Base-by-base conservation (phyloP, 2,888 invertebrate species). In the Hymenopus coronatus region DNA sequence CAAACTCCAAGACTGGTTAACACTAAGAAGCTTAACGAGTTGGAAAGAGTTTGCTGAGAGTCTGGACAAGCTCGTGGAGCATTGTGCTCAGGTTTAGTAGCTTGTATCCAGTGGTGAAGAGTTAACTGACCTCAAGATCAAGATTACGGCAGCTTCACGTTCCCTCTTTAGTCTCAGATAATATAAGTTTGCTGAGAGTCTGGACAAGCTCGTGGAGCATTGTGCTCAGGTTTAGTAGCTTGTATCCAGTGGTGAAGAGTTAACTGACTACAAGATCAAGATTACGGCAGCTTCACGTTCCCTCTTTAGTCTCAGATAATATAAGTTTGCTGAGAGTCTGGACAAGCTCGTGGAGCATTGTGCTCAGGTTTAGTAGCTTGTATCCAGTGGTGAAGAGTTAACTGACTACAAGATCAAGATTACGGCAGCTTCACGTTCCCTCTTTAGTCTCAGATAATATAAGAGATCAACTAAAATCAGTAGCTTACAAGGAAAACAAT, bases 11-110 rank as follows among this genome's bases (percentile, higher is more conserved):
- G 54, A 14, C 27, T 70, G 54, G 54, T 70, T 70, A 70, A 70
- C 28, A 82, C 82, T 87, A 87, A 87, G 87, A 87, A 87, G 87
- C 87, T 87, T 87, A 87, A 87, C 87, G 87, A 87, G 81, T 81
- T 86, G 28, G n/a, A 70, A 86, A 86, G 86, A 86, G 86, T 86
- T 86, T 86, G 28, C 81, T 70, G 54, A 70, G 54, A 70, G 54
- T 1, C 54, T 70, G 25, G 20, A 70, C 54, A 70, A 70, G 54
- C 54, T 70, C 25, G 54, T 70, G 54, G 20, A 70, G 54, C 54
- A 70, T 70, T 70, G 25, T 70, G 54, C 20, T 40, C 40, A 70
- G 20, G 20, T 70, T 70, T 70, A 70, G 54, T 20, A 20, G 54
- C 54, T 70, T 70, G 54, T 70, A 70, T 70, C 25, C 54, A 70